phyloP scores from a whole-genome alignment of 2,113 vertebrate genomes.

The Acrocephalus arundinaceus region DNA sequence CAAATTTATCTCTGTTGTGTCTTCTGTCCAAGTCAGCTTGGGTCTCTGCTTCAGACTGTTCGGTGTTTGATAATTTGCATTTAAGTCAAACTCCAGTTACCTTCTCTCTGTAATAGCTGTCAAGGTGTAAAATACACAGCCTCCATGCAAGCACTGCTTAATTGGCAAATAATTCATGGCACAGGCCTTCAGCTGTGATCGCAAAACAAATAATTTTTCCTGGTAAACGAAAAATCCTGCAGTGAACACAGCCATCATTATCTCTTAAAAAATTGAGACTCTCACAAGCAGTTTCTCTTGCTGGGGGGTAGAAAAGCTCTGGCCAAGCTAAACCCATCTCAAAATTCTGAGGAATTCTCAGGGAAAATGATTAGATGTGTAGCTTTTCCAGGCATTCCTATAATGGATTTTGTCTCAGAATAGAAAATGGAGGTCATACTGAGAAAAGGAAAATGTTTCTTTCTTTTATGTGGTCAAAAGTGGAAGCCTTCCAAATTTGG shows the following conservation, averaged over 20 bases:
- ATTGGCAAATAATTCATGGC: neutral
- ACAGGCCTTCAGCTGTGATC: neutral
- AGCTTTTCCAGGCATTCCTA: conserved; percentile 7
- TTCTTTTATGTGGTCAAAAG: conserved; percentile 48
- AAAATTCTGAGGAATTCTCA: neutral
- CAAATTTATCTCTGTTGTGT: conserved; percentile 71
- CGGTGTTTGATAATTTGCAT: neutral
- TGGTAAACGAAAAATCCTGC: neutral
- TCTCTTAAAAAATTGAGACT: neutral
- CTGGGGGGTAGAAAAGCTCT: neutral
- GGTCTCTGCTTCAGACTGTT: neutral
- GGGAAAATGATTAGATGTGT: neutral
- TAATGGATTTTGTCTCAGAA: conserved; percentile 25
- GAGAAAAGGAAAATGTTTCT: conserved; percentile 33
- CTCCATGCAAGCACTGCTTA: neutral
- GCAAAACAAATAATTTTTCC: neutral
- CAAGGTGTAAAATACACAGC: conserved; percentile 24
- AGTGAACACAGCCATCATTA: neutral
- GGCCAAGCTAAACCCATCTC: neutral
- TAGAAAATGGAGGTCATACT: conserved; percentile 48
- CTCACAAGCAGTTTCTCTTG: neutral
- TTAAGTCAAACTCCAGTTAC: conserved; percentile 21
- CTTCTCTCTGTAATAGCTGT: neutral
- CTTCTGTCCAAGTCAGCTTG: conserved; percentile 1
- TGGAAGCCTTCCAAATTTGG: conserved; percentile 43